Base-by-base conservation (phyloP, 2,888 invertebrate genomes). In the Oxystoma pomonae region DNA sequence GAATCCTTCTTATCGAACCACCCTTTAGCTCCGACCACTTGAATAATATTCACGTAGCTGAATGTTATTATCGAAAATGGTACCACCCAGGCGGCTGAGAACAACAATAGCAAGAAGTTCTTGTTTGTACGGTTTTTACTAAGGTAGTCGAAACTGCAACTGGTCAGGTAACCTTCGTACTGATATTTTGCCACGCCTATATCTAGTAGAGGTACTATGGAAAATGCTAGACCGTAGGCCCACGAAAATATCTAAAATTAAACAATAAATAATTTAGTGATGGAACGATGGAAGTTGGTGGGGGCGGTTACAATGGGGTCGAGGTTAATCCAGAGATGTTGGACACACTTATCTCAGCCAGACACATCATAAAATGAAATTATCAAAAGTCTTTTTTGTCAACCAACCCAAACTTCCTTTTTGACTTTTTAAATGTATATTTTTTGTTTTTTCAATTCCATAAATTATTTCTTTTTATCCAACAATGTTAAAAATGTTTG, bases 141-240 rank as follows among this genome's bases (percentile, higher is more conserved):
- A 57, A 94, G 83, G 74, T 94, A 94, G 78, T 94, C 93, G 76
- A 91, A 94, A 73, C 92, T 90, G 80, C 94, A 94, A 72, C 90
- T 90, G 18, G 91, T 92, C 64, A 93, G 83, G 75, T 87, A 92
- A 1, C 92, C 93, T 77, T 94, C 94, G 3, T 93, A 92, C 16
- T 91, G 89, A 80, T 93, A 94, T 49, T 83, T 83, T 19, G 89
- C 90, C 69, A 90, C 84, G 7, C 91, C 90, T 55, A 91, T 82
- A 72, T 88, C 83, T 20, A 87, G 75, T 0, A 90, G 85, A 0
- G 93, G 94, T 59, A 91, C 84, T 2, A 85, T 76, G 1, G 91
- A 86, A 76, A 92, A 91, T 16, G 85, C 69, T 9, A 84, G 79
- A 1, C 91, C 89, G 77, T 92, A 93, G 16, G 87, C 66, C 94